Evolutionary conservation across 2,113 vertebrate species (phyloP).

Genomic region (Zingel zingel): DNA sequence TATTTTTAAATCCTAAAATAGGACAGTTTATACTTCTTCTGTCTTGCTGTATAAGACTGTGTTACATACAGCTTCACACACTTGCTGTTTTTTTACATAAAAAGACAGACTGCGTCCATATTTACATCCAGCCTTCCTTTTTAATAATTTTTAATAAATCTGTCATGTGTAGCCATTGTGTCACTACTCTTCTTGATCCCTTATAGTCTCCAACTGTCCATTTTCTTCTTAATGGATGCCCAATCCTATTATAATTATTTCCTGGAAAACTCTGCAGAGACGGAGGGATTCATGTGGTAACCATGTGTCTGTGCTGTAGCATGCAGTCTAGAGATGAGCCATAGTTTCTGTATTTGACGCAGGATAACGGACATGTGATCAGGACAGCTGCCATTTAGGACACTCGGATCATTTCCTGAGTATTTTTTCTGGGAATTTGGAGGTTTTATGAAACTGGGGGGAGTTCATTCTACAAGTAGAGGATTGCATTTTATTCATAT

Average conservation of each 20-base stretch:
- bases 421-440: slow-evolving; percentile 15
- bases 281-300: not conserved
- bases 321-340: slow-evolving; percentile 10
- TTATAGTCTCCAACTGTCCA: slow-evolving; percentile 53
- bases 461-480: not conserved
- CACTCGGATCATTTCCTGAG: slow-evolving; percentile 1
- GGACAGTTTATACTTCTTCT: not conserved
- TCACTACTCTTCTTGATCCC: slow-evolving; percentile 42
- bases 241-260: slow-evolving; percentile 70
- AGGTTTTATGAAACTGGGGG: not conserved
- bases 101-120: slow-evolving; percentile 11
- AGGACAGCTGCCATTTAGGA: not conserved
- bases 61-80: not conserved
- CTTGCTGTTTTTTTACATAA: not conserved
- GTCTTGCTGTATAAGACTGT: not conserved
- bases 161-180: slow-evolving; percentile 35
- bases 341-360: not conserved
- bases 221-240: slow-evolving; percentile 57
- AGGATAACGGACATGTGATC: not conserved
- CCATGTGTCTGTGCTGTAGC: slow-evolving; percentile 11
- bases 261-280: slow-evolving; percentile 66
- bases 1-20: slow-evolving; percentile 52
- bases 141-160: too few species aligned
- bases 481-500: not conserved
- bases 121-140: slow-evolving; percentile 18